phyloP scores from a whole-genome alignment of 1,140 invertebrate species.

The Bilobella aurantiaca region DNA sequence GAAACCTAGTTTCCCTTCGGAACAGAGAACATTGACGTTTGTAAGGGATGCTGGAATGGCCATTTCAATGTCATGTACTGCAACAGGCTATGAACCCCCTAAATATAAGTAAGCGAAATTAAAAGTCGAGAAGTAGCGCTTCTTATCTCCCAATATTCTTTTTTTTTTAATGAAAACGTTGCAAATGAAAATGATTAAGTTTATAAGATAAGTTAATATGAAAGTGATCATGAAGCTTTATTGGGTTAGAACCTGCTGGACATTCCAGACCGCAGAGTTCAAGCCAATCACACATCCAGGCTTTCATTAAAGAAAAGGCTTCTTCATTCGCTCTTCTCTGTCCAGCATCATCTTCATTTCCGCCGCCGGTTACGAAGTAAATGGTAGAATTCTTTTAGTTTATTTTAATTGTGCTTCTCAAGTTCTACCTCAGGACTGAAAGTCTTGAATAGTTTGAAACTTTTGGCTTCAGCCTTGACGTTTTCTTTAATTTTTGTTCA shows the following conservation, averaged over 20 bases:
- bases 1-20: constrained; percentile 28
- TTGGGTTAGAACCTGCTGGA: constrained; percentile 54
- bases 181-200: no score
- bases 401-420: no score
- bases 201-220: no score
- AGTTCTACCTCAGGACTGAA: no score
- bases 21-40: constrained; percentile 24
- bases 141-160: not conserved
- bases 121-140: no score
- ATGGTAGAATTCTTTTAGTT: not conserved
- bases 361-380: constrained; percentile 7
- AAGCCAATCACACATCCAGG: constrained; percentile 39
- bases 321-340: constrained; percentile 54
- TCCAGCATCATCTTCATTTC: constrained; percentile 48
- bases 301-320: constrained; percentile 41
- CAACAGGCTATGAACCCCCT: constrained; percentile 20
- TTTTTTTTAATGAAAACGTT: no score
- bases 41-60: constrained; percentile 16
- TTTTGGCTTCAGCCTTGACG: no score
- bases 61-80: constrained; percentile 27
- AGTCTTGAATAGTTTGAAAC: not conserved
- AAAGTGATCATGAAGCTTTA: constrained; percentile 38
- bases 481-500: not conserved
- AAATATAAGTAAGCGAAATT: constrained; percentile 30
- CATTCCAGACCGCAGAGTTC: constrained; percentile 63